phyloP scores from a whole-genome alignment of 2,113 vertebrate species.

The Sula dactylatra region DNA sequence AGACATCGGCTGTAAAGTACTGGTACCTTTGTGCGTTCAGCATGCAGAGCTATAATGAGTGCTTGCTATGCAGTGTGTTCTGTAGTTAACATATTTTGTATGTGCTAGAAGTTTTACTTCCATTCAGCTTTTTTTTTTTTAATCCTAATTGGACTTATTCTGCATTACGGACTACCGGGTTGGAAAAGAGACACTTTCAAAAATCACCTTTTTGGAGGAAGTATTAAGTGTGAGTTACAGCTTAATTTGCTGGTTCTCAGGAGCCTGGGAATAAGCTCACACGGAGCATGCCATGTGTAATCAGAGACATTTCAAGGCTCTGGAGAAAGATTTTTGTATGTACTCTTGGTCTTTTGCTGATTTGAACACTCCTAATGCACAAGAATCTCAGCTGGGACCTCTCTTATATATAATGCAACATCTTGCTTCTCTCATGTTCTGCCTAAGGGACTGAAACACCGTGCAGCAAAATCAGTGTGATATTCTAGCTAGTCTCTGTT shows the following conservation, averaged over 20 bases:
- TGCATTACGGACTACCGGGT: not conserved
- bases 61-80: not conserved
- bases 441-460: not conserved
- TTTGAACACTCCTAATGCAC: not conserved
- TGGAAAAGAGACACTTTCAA: not conserved
- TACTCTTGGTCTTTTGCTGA: not conserved
- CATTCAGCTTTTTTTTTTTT: not conserved
- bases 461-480: not conserved
- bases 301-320: not conserved
- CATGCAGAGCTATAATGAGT: not conserved
- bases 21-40: not conserved
- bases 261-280: not conserved
- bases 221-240: not conserved
- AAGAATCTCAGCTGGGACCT: not conserved
- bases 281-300: not conserved
- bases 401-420: not conserved
- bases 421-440: not conserved
- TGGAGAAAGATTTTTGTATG: not conserved
- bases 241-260: not conserved
- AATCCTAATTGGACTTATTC: not conserved
- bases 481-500: not conserved
- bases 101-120: not conserved
- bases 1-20: not conserved
- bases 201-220: slow-evolving; percentile 1
- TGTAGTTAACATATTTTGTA: not conserved